Percentiles rank a stretch among this genome's conserved stretches.
phyloP scores from a whole-genome alignment of 2,888 invertebrate species.

The Listrodromus nycthemerus region DNA sequence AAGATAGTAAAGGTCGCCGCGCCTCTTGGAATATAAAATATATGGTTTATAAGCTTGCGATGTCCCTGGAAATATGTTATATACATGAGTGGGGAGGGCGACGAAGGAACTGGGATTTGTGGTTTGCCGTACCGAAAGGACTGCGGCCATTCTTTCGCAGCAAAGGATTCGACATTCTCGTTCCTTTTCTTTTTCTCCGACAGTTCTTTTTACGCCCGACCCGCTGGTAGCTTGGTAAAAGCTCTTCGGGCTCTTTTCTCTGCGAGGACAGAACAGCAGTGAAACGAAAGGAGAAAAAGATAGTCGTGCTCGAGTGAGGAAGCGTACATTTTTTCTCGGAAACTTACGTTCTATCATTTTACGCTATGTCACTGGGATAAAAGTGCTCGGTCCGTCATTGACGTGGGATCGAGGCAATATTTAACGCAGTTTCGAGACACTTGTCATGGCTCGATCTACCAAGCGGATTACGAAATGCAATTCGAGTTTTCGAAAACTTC shows the following conservation, averaged over 20 bases:
- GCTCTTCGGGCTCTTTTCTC: slow-evolving; percentile 1
- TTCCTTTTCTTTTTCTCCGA: slow-evolving; percentile 14
- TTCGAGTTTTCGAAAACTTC: too few relatives aligned
- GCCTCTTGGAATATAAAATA: slow-evolving; percentile 24
- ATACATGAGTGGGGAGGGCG: not conserved
- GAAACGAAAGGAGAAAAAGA: not conserved
- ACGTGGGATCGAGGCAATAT: not conserved
- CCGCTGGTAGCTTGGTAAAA: slow-evolving; percentile 12
- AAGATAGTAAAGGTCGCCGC: not conserved
- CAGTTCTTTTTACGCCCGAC: slow-evolving; percentile 4
- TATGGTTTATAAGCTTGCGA: not conserved
- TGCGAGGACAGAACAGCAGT: not conserved
- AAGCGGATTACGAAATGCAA: too few relatives aligned
- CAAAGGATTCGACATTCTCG: slow-evolving; percentile 17
- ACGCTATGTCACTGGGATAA: not conserved
- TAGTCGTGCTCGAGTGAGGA: not conserved
- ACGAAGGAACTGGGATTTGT: slow-evolving; percentile 26
- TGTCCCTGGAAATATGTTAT: not conserved
- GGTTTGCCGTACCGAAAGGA: slow-evolving; percentile 22
- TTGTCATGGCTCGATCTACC: too few relatives aligned
- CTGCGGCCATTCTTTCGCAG: slow-evolving; percentile 21
- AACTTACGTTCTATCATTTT: slow-evolving; percentile 2
- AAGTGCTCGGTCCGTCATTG: not conserved
- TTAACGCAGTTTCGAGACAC: too few relatives aligned
- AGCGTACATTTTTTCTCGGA: not conserved